These are phyloP conservation scores for Mormyrus lacerda DNA, from an alignment of 2,113 vertebrate species.

Conservation along the genomic window DNA sequence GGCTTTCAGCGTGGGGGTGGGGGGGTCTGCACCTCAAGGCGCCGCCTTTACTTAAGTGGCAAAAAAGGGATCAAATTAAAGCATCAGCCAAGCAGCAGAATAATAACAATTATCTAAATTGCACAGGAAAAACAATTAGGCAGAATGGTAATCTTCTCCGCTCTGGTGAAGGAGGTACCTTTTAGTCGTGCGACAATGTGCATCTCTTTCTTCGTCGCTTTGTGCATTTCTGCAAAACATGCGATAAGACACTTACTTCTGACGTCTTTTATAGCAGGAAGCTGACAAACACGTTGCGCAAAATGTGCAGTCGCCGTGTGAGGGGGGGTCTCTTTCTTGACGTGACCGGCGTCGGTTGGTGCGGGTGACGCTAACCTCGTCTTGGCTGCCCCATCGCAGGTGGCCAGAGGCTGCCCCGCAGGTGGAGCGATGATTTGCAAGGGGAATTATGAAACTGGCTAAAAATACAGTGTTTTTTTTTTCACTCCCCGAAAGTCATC, in stretches of 20 bases:
- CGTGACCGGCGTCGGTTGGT: background rate
- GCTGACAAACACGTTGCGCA: background rate
- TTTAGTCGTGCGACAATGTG: background rate
- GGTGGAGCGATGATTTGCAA: constrained; percentile 51
- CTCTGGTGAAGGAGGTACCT: background rate
- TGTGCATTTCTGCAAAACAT: background rate
- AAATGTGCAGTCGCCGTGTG: background rate
- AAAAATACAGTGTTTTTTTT: constrained; percentile 44
- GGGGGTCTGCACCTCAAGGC: background rate
- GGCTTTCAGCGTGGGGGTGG: background rate
- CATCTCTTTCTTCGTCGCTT: background rate
- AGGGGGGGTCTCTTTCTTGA: background rate
- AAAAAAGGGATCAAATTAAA: background rate
- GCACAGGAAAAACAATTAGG: constrained; percentile 9
- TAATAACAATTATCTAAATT: constrained; percentile 11
- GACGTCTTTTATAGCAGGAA: background rate
- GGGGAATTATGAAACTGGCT: constrained; percentile 44
- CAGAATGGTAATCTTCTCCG: background rate
- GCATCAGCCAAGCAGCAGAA: background rate
- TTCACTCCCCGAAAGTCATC: constrained; percentile 29
- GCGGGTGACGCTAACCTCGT: background rate
- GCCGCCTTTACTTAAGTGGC: background rate
- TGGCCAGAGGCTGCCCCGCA: constrained; percentile 32
- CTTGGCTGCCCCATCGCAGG: constrained; percentile 19
- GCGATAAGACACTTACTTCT: background rate